Evolutionary conservation across 2,113 vertebrate species (phyloP).

Genomic region (Phoenicopterus ruber): DNA sequence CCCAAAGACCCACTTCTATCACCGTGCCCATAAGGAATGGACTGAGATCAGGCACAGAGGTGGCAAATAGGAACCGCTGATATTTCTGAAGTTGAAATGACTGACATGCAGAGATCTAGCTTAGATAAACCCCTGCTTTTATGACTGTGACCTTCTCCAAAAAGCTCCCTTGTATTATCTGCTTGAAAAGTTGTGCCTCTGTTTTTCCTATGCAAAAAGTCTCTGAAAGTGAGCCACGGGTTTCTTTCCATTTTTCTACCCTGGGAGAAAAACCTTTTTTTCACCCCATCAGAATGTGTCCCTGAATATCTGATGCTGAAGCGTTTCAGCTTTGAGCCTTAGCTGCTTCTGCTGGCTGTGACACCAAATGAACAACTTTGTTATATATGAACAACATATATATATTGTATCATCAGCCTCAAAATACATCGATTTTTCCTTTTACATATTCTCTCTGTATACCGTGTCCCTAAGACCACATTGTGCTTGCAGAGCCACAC

Average conservation of each 20-base stretch:
- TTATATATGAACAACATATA: neutral
- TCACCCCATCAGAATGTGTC: neutral
- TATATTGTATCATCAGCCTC: neutral
- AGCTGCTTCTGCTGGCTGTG: neutral
- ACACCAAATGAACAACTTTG: neutral
- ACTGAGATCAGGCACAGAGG: neutral
- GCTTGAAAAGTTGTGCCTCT: constrained; percentile 11
- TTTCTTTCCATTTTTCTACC: neutral
- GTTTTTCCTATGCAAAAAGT: neutral
- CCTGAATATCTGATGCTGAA: neutral
- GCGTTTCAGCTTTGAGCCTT: neutral
- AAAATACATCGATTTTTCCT: neutral
- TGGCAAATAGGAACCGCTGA: neutral
- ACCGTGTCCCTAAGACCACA: neutral
- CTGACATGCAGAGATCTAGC: neutral
- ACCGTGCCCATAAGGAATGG: neutral
- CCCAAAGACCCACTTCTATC: neutral
- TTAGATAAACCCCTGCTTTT: constrained; percentile 32
- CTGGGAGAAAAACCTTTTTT: neutral
- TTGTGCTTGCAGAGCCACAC: neutral
- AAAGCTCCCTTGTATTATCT: neutral
- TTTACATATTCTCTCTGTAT: neutral
- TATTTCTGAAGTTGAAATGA: constrained; percentile 14
- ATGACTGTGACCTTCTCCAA: neutral
- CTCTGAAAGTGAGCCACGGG: neutral